A percentile compares a stretch with the other conserved stretches of the same genome.
phyloP scores from a whole-genome alignment of 2,888 invertebrate genomes.

The Colostygia pectinataria region DNA sequence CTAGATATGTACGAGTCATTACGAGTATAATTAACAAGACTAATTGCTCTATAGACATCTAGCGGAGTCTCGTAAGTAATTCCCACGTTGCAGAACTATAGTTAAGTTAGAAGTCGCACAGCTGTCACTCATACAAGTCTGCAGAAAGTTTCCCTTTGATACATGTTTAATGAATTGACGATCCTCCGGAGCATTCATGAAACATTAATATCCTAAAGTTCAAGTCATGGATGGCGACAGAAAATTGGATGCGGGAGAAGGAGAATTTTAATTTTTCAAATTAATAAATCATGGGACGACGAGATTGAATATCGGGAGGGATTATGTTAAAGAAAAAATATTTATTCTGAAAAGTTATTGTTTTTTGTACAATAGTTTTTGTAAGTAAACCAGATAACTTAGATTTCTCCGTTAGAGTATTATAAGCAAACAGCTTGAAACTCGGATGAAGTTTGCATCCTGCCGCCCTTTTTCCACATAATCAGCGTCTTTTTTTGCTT shows the following conservation, averaged over 20 bases:
- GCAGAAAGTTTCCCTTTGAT: conserved; percentile 27
- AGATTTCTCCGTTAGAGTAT: no score
- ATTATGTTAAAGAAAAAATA: neutral
- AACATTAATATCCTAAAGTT: conserved; percentile 35
- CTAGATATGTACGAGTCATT: no score
- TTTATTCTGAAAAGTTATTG: no score
- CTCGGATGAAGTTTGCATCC: no score
- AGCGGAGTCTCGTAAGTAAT: neutral
- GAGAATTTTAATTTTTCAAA: conserved; percentile 38
- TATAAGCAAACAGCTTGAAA: no score
- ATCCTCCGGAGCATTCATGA: conserved; percentile 32
- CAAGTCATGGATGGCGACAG: conserved; percentile 23
- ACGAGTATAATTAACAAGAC: no score
- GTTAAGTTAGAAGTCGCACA: conserved; percentile 3
- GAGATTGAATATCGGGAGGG: neutral
- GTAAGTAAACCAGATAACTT: no score
- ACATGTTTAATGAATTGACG: conserved; percentile 36
- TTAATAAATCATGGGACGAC: conserved; percentile 38
- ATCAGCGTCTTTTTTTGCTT: no score
- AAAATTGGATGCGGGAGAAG: conserved; percentile 29
- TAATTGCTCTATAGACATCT: neutral
- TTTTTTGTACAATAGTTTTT: no score
- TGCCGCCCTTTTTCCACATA: no score
- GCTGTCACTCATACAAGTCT: conserved; percentile 20
- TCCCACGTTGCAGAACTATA: neutral